Evolutionary conservation across 2,797 vertebrate genomes (phyloP), one percentile per base, ranked within the genome.

Genomic region (Columba guinea): DNA sequence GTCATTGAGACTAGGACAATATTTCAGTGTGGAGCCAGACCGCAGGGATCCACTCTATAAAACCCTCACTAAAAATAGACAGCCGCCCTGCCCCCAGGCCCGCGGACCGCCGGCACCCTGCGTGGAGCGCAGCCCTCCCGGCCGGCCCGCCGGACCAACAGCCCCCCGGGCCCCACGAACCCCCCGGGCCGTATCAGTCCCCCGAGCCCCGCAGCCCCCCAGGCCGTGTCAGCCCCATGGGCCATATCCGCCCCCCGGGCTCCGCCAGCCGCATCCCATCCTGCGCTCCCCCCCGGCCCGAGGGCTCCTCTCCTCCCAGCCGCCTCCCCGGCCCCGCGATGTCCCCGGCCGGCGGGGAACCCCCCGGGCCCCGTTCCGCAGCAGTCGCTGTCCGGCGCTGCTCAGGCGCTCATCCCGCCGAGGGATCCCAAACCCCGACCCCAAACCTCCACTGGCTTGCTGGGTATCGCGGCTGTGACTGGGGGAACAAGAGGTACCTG

Each of bases 1-100:
- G 98, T 98, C 98, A 98, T 97, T 98, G 98, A 98, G 98, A 97
- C 97, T 95, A 97, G 98, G 98, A 98, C 98, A 98, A 98, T 98
- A 98, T 98, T 98, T 98, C 98, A 98, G 98, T 98, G 98, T 98
- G 98, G 98, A 98, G 98, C 98, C 98, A 98, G 98, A 97, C 98
- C 98, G 96, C 98, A 97, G 98, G 98, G 98, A 98, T 98, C 98
- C 98, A 97, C 98, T 98, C 98, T 98, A 98, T 98, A 98, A 98
- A 98, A 98, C 97, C 97, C 96, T 97, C 97, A 97, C 98, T 98
- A 98, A 97, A 98, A 98, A 98, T 98, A 98, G 97, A 97, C 95
- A 96, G 95, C 94, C 83, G 97, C 95, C 96, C 97, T 97, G 95
- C 96, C 94, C 97, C 97, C 87, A 93, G 94, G 97, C 96, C 97